Conservation (phyloP, 2,888 invertebrate genomes). For the Stictocephala bisonia region DNA sequence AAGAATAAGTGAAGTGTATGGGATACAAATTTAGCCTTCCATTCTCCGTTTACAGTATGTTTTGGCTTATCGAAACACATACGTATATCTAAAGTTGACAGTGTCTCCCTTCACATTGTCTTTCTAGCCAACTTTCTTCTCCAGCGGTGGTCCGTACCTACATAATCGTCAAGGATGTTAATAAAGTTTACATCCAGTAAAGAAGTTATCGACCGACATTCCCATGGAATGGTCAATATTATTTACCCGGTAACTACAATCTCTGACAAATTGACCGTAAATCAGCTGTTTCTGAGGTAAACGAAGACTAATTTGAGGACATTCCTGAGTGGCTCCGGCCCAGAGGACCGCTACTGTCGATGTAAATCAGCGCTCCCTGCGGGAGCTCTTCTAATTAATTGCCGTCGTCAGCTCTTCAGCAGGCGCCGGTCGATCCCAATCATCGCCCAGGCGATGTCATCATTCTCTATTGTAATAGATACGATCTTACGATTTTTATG, state of each 20-base stretch:
- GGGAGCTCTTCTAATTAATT: constrained; percentile 44
- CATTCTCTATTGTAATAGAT: constrained; percentile 34
- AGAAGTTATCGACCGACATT: no score
- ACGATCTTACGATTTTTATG: constrained; percentile 9
- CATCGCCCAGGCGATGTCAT: constrained; percentile 32
- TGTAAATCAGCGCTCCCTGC: constrained; percentile 35
- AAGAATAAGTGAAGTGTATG: no score
- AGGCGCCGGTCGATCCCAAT: constrained; percentile 46
- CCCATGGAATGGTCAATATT: no score
- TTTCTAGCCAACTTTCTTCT: no score
- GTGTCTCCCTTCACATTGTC: no score
- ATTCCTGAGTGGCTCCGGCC: constrained; percentile 20
- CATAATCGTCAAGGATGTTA: no score
- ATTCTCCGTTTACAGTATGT: no score
- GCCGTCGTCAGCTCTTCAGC: constrained; percentile 40
- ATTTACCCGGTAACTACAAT: background rate
- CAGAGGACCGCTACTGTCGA: constrained; percentile 2
- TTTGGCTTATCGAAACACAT: no score
- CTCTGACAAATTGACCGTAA: constrained; percentile 3
- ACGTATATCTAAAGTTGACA: no score
- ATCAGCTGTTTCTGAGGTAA: constrained; percentile 28
- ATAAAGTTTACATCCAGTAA: no score
- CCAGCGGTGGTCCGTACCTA: no score
- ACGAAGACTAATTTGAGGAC: constrained; percentile 40
- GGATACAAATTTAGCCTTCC: no score